A percentile compares a stretch with the other conserved stretches of the same genome.
Evolutionary conservation across 2,888 invertebrate genomes (phyloP).

Genomic region (Galeruca laticollis): DNA sequence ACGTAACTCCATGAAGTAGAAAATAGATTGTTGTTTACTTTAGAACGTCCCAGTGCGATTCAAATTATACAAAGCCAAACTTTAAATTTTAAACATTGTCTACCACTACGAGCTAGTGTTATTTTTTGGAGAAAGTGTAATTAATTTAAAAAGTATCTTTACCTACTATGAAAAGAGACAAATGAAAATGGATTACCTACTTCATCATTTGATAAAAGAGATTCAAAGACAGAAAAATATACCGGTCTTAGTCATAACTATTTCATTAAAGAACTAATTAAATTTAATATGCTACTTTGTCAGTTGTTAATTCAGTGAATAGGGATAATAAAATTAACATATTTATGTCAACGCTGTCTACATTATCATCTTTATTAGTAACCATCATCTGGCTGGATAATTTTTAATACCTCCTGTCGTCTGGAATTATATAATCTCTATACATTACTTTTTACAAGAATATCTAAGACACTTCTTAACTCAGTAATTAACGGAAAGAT

Average conservation of each 20-base stretch:
- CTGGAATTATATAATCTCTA: too few relatives aligned
- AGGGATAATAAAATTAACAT: background rate
- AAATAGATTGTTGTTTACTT: too few relatives aligned
- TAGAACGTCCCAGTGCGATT: too few relatives aligned
- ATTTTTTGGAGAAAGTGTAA: too few relatives aligned
- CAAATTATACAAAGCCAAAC: too few relatives aligned
- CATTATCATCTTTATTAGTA: background rate
- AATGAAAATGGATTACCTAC: background rate
- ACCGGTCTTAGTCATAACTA: background rate
- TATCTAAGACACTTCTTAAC: background rate
- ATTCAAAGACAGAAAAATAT: background rate
- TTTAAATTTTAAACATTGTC: too few relatives aligned
- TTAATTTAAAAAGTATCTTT: background rate
- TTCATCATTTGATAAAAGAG: background rate
- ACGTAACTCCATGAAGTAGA: too few relatives aligned
- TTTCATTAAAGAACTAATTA: background rate
- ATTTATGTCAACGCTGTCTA: background rate
- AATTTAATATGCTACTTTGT: background rate
- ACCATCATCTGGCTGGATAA: background rate
- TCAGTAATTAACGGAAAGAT: background rate
- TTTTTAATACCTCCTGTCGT: too few relatives aligned
- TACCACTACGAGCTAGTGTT: too few relatives aligned
- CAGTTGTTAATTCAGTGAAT: background rate
- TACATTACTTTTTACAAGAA: too few relatives aligned
- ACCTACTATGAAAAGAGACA: background rate